phyloP scores from a whole-genome alignment of 2,888 invertebrate genomes.

The Coleophora deauratella region DNA sequence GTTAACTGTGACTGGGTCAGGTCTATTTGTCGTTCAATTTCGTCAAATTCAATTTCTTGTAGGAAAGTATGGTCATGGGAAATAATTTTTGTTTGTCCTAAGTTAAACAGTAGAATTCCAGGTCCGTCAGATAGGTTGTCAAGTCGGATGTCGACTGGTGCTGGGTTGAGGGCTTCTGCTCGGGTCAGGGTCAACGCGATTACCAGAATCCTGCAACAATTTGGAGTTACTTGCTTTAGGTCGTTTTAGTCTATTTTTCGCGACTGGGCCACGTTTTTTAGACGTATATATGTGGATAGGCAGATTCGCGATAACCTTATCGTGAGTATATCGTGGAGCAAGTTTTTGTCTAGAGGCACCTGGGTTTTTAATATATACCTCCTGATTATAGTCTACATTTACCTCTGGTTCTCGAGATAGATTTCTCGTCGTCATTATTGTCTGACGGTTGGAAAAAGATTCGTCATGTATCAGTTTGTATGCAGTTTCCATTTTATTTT shows the following conservation, averaged over 20 bases:
- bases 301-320: constrained; percentile 17
- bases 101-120: no score
- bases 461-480: no score
- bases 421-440: constrained; percentile 11
- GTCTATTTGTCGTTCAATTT: no score
- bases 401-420: constrained; percentile 14
- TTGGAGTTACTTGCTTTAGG: no score
- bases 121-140: not conserved
- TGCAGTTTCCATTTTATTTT: constrained; percentile 7
- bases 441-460: not conserved
- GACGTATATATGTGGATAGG: constrained; percentile 21
- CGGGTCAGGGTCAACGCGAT: no score
- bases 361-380: constrained; percentile 16
- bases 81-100: no score
- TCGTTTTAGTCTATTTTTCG: constrained; percentile 6
- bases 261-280: constrained; percentile 17
- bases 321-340: constrained; percentile 18
- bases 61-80: no score
- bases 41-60: no score
- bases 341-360: constrained; percentile 17
- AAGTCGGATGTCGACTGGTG: no score
- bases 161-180: no score
- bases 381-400: constrained; percentile 17
- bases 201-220: no score
- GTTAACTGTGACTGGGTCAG: no score